Evolutionary conservation across 2,797 vertebrate species (phyloP).

Genomic region (Hylomyscus alleni): DNA sequence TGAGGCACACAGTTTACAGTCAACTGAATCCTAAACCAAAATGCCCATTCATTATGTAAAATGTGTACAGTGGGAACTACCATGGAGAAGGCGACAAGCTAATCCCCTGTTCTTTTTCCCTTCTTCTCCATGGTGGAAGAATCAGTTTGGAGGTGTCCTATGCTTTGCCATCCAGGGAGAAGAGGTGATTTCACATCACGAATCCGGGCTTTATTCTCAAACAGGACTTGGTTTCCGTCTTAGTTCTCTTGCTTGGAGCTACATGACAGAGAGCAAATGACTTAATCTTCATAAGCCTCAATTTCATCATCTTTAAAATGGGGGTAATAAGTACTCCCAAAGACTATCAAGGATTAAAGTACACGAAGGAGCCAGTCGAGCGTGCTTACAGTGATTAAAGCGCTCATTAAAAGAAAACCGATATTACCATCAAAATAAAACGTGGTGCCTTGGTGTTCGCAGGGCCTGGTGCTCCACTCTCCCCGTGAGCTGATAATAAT

Average conservation of each 20-base stretch:
- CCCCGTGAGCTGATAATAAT: background rate
- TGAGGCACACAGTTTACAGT: background rate
- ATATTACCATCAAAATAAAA: conserved; percentile 54
- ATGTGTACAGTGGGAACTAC: background rate
- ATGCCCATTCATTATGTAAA: background rate
- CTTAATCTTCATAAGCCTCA: conserved; percentile 31
- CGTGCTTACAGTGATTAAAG: conserved; percentile 19
- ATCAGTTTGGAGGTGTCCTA: background rate
- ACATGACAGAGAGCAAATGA: background rate
- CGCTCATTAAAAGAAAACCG: conserved; percentile 24
- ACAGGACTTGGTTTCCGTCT: background rate
- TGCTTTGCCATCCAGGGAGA: background rate
- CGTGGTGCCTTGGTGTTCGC: background rate
- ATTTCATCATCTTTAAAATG: conserved; percentile 45
- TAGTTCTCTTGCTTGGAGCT: background rate
- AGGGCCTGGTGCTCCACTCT: background rate
- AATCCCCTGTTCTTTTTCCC: background rate
- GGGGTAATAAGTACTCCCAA: background rate
- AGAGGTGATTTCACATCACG: background rate
- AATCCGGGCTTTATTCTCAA: background rate
- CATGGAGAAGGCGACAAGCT: background rate
- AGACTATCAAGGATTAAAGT: conserved; percentile 30
- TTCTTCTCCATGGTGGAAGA: background rate
- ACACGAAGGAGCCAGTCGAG: background rate
- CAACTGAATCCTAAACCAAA: background rate